A percentile compares a stretch with the other conserved stretches of the same genome.
phyloP scores from a whole-genome alignment of 2,888 invertebrate species.

The Drosophila tanythrix region DNA sequence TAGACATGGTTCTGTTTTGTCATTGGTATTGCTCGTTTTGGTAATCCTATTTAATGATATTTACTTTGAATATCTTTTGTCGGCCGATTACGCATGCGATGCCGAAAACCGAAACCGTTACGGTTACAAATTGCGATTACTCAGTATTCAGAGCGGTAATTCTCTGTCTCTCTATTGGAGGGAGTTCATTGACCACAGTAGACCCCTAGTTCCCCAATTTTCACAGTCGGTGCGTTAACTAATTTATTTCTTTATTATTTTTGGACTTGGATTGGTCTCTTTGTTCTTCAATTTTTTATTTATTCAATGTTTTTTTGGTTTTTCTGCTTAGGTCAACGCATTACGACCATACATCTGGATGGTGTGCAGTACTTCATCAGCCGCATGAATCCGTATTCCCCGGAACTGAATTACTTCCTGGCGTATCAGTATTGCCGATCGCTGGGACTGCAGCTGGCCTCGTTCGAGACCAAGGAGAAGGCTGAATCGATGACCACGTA shows the following conservation, averaged over 20 bases:
- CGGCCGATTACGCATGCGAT: slow-evolving; percentile 61
- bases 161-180: not conserved
- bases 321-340: slow-evolving; percentile 89
- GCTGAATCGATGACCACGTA: slow-evolving; percentile 93
- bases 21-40: slow-evolving; percentile 62
- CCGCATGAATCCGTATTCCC: slow-evolving; percentile 94
- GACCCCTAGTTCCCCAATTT: slow-evolving; percentile 14
- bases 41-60: slow-evolving; percentile 77
- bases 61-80: slow-evolving; percentile 55
- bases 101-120: slow-evolving; percentile 60
- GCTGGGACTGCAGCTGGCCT: slow-evolving; percentile 92
- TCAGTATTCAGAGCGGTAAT: slow-evolving; percentile 42
- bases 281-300: not conserved
- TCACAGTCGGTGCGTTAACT: not conserved
- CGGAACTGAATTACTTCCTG: slow-evolving; percentile 93
- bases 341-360: slow-evolving; percentile 93
- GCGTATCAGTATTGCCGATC: slow-evolving; percentile 95
- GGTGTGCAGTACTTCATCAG: slow-evolving; percentile 94
- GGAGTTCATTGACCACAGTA: slow-evolving; percentile 55
- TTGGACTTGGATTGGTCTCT: not conserved
- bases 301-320: not conserved
- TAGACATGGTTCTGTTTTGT: slow-evolving; percentile 46
- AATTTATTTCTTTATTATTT: not conserved
- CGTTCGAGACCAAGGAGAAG: slow-evolving; percentile 94
- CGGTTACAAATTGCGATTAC: slow-evolving; percentile 62